Conservation (phyloP, 2,113 vertebrate genomes). For the Spheniscus mendiculus region DNA sequence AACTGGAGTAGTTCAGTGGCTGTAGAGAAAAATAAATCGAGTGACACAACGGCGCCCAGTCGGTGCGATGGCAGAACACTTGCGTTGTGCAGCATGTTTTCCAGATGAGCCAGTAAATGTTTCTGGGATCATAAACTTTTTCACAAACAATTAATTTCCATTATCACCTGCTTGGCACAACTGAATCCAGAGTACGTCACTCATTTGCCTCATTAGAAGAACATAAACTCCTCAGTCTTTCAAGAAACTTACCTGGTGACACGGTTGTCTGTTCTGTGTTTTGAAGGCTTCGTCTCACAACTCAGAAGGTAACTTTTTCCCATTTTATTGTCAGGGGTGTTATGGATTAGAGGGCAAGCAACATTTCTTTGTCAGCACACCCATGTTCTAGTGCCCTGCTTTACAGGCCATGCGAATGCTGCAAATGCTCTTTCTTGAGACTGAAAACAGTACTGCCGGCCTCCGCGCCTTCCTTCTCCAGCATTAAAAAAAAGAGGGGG, state of each 20-base stretch:
- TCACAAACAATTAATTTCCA: background rate
- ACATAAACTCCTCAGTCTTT: background rate
- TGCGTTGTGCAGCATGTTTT: background rate
- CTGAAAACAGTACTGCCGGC: background rate
- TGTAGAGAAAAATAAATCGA: background rate
- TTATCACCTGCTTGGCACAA: background rate
- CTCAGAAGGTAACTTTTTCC: background rate
- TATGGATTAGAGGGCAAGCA: background rate
- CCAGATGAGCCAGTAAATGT: background rate
- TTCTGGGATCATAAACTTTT: background rate
- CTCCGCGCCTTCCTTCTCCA: background rate
- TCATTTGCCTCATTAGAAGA: background rate
- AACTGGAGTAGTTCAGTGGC: background rate
- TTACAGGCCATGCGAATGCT: background rate
- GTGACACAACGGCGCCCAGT: background rate
- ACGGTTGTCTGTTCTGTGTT: background rate
- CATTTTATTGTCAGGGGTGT: background rate
- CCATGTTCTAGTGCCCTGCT: background rate
- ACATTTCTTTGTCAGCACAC: background rate
- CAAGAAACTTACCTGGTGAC: background rate
- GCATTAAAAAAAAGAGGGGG: background rate
- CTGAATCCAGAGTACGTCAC: background rate
- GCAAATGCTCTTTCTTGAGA: background rate
- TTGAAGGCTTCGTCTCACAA: too few species aligned
- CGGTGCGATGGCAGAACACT: background rate